Evolutionary conservation across 2,797 vertebrate genomes (phyloP).

Genomic region (Anabas testudineus): DNA sequence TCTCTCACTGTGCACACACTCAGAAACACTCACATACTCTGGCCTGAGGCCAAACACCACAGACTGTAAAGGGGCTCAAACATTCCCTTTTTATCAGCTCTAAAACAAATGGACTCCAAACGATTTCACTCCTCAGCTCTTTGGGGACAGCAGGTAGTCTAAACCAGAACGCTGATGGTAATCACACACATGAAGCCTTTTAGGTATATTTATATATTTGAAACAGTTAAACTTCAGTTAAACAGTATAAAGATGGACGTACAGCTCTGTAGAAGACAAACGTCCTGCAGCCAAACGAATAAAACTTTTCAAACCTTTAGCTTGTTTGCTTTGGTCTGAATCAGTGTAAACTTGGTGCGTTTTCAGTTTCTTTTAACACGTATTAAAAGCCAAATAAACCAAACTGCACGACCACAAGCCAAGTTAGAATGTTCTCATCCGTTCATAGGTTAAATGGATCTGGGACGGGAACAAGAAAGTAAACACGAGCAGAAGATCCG

Average conservation of each 20-base stretch:
- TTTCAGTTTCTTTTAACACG: not conserved
- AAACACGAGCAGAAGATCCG: no score
- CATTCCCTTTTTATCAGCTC: constrained; percentile 58
- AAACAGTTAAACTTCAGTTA: not conserved
- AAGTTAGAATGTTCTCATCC: no score
- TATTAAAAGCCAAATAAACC: not conserved
- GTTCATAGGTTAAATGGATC: no score
- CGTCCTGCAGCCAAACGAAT: not conserved
- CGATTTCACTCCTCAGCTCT: constrained; percentile 11
- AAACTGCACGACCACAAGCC: no score
- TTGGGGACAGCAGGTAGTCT: constrained; percentile 54
- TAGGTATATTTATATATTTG: not conserved
- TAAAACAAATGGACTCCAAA: constrained; percentile 32
- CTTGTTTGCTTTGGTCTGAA: no score
- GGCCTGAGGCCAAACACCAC: constrained; percentile 56
- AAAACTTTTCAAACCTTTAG: no score
- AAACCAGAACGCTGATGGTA: constrained; percentile 30
- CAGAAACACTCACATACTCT: constrained; percentile 36
- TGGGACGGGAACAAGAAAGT: no score
- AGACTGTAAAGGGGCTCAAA: constrained; percentile 44
- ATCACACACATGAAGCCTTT: constrained; percentile 22
- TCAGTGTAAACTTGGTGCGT: no score
- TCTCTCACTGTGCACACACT: not conserved
- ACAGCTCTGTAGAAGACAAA: not conserved
- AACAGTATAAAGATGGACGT: not conserved